These are phyloP conservation scores for Venustaconcha ellipsiformis DNA, from an alignment of 1,140 invertebrate genomes.

Conservation along the genomic window DNA sequence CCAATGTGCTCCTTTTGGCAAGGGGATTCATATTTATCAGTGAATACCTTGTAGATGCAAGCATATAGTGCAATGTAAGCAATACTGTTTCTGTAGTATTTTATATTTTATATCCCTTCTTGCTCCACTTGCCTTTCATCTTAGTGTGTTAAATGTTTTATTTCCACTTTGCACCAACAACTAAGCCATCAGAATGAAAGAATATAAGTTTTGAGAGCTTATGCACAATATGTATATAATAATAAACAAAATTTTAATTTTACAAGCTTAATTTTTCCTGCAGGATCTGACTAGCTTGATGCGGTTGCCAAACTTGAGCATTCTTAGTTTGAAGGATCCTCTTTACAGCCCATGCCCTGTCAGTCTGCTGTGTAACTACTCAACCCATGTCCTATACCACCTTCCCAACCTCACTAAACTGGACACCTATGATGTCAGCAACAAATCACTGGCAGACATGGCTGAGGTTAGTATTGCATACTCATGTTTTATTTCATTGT, in stretches of 20 bases:
- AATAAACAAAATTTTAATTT: background rate
- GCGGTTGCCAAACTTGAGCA: constrained; percentile 50
- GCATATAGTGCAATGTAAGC: no score
- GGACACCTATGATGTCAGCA: constrained; percentile 61
- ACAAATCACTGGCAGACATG: constrained; percentile 60
- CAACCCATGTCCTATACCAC: constrained; percentile 66
- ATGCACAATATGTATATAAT: background rate
- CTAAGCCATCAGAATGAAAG: no score
- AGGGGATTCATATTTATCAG: no score
- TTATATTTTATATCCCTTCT: no score
- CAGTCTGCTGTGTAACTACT: constrained; percentile 66
- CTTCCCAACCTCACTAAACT: constrained; percentile 60
- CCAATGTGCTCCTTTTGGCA: no score
- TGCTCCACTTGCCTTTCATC: no score
- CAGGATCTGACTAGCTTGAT: constrained; percentile 66
- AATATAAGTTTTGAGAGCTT: no score
- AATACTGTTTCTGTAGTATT: no score
- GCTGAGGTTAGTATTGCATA: constrained; percentile 56
- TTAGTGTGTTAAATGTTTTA: no score
- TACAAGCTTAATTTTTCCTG: constrained; percentile 5
- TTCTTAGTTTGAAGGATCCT: constrained; percentile 64
- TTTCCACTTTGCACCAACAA: no score
- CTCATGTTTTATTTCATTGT: constrained; percentile 1
- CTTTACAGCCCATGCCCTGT: constrained; percentile 61
- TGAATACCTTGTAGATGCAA: no score